Base-by-base conservation (phyloP, 1,140 invertebrate species). In the Linepithema humile region DNA sequence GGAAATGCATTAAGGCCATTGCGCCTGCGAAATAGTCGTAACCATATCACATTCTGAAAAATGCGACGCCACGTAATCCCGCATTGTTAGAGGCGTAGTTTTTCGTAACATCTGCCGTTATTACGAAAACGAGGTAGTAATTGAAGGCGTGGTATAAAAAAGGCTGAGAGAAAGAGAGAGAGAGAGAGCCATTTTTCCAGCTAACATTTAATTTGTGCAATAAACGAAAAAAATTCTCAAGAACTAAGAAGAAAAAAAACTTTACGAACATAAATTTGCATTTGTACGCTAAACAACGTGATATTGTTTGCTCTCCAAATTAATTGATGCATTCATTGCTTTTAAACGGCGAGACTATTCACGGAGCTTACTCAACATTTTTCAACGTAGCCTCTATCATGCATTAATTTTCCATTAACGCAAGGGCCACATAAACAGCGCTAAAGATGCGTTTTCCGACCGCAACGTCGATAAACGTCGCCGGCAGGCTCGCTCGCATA, bases 1-100 rank as follows among this genome's bases (percentile, higher is more conserved):
- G 32, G 38, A 72, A 83, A 60, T 69, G 77, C 67, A 83, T 83
- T 69, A 65, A 86, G 77, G 84, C 55, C 84, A 50, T 60, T 50
- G 85, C 59, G 60, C 20, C 59, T 70, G 77, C 60, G 12, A 40
- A 48, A 43, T 40, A 67, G 60, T 87, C 72, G 64, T 82, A 77
- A 65, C 50, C 74, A 7, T 38, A 26, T 26, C 50, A 35, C 48
- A 53, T 57, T 26, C 50, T 62, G 43, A 82, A 70, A 80, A 80
- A 82, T 85, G 45, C 57, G 45, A 17, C 45, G 43, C 29, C 29
- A 26, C 53, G 10, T 80, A 78, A 60, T 75, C 50, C 20, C 48
- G 23, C 40, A 53, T 57, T 69, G 43, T 48, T 60, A n/a, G 55
- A 60, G 32, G n/a, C 32, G 26, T 48, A 43, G 12, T 15, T 26